Conservation (phyloP, 2,113 vertebrate species). For the Serranochromis macrocephalus region DNA sequence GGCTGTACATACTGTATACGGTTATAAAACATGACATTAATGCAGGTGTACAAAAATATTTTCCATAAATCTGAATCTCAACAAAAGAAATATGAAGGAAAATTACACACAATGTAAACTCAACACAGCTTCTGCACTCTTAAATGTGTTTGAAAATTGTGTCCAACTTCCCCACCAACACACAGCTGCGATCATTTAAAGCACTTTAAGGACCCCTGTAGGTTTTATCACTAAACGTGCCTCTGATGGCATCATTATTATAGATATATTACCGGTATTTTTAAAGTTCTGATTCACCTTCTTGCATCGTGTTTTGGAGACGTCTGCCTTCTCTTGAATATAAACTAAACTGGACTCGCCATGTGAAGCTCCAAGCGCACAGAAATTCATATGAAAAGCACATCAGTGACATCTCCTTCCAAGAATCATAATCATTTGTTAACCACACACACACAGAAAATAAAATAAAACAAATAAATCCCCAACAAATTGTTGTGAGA, state of each 20-base stretch:
- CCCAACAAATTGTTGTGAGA: neutral
- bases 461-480: neutral
- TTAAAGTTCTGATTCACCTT: rapidly evolving
- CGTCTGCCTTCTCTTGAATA: neutral
- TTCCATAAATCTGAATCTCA: conserved; percentile 1
- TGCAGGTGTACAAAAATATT: conserved; percentile 21
- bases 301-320: neutral
- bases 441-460: neutral
- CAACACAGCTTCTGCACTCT: neutral
- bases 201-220: neutral
- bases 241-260: neutral
- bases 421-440: neutral
- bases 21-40: conserved; percentile 19
- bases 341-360: neutral
- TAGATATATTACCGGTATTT: neutral
- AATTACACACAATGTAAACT: conserved; percentile 17
- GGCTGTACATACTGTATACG: neutral
- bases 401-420: neutral
- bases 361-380: rapidly evolving
- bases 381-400: neutral
- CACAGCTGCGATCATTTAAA: neutral
- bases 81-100: neutral
- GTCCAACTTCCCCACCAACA: neutral
- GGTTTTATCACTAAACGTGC: neutral
- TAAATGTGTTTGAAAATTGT: neutral